Base-by-base conservation (phyloP, 2,113 vertebrate genomes). In the Phaetusa simplex region DNA sequence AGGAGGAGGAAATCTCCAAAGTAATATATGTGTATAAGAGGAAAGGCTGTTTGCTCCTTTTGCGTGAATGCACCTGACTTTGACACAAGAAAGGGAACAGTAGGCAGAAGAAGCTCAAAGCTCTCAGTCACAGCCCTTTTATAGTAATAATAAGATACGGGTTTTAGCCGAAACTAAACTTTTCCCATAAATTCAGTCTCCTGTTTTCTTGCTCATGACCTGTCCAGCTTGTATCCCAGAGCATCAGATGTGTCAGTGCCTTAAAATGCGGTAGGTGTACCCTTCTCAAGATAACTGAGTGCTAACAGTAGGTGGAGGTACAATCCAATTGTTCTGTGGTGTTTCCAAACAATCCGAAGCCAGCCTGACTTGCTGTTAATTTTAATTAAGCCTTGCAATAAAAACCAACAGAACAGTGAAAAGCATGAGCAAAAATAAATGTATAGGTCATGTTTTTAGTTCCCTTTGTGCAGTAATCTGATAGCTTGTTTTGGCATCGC, bases 281-380 rank as follows among this genome's bases (percentile, higher is more conserved):
- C 77, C 62, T 90, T 82, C 58, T 77, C 66, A 90, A 91, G 71
- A 71, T 87, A 94, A 52, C 94, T 77, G 83, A 85, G 42, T 93
- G 73, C 93, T 94, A 96, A 97, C 96, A 95, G 97, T 93, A 97
- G 97, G 95, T 96, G 97, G 97, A 97, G 96, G 50, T 95, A 78
- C 93, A 97, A 91, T 93, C 73, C 94, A 93, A 26, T 95, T 95
- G 94, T 91, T 95, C 56, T 70, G 50, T n/a, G 43, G 50, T 70
- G 42, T 93, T 97, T 91, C 80, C 95, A 95, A 92, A 95, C 92
- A 90, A 62, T 62, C 92, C 43, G 43, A 88, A 96, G 70, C 43
- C 69, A 88, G 53, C 14, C 86, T 84, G 83, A 70, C 42, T 90
- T 77, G 79, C 93, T 95, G 88, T 97, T 95, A 95, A 76, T 97